Evolutionary conservation across 30 jellyfish, hydroid and myxozoan species (phyloP).

Genomic region (Pseudorhiza aurosa): DNA sequence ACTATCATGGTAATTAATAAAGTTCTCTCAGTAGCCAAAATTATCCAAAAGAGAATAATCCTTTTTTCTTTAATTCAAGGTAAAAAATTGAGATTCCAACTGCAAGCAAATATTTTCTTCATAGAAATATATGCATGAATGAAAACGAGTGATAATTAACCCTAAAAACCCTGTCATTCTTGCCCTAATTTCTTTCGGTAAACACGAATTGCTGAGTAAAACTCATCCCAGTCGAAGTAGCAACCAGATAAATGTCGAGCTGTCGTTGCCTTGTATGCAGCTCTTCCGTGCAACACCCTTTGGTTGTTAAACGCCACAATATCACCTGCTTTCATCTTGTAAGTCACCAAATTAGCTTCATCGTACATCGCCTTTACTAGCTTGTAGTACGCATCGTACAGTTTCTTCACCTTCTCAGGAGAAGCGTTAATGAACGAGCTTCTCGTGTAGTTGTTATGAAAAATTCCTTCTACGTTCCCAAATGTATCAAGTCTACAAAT

Average conservation of each 20-base stretch:
- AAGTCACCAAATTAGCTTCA: slow-evolving; percentile 25
- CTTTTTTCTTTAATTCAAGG: too few relatives aligned
- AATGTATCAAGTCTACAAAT: slow-evolving; percentile 55
- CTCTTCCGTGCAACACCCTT: slow-evolving; percentile 82
- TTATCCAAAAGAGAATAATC: too few relatives aligned
- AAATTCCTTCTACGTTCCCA: slow-evolving; percentile 66
- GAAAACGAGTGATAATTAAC: too few relatives aligned
- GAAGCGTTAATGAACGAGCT: slow-evolving; percentile 83
- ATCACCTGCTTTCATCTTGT: slow-evolving; percentile 65
- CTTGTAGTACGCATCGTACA: slow-evolving; percentile 63
- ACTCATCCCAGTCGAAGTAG: slow-evolving; percentile 86
- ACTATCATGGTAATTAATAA: too few relatives aligned
- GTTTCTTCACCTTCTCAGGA: slow-evolving; percentile 53
- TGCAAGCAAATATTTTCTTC: too few relatives aligned
- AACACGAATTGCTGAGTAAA: slow-evolving; percentile 57
- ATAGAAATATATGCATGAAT: too few relatives aligned
- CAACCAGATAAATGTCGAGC: slow-evolving; percentile 61
- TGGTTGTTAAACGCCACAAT: slow-evolving; percentile 67
- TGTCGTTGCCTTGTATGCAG: slow-evolving; percentile 56
- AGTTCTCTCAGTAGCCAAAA: too few relatives aligned
- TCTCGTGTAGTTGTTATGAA: slow-evolving; percentile 64
- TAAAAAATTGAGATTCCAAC: too few relatives aligned
- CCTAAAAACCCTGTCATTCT: too few relatives aligned
- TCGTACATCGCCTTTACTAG: slow-evolving; percentile 29
- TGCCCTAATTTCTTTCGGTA: slow-evolving; percentile 28